A percentile compares a stretch with the other conserved stretches of the same genome.
Evolutionary conservation across 2,888 invertebrate genomes (phyloP).

Genomic region (Macrosoma leucophasiata): DNA sequence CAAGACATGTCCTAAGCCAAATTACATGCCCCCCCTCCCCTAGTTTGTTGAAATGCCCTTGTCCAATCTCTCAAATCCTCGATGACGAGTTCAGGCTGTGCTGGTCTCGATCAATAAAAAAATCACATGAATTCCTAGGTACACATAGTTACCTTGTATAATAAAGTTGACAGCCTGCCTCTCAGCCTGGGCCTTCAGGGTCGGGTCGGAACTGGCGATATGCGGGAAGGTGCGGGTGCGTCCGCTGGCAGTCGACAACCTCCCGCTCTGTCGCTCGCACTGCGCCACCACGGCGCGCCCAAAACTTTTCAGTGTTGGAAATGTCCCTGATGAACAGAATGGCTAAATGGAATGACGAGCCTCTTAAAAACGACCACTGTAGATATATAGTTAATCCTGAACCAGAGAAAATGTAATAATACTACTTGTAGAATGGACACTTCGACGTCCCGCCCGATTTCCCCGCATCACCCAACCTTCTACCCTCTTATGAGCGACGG

Average conservation of each 20-base stretch:
- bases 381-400: too few relatives aligned
- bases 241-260: conserved; percentile 46
- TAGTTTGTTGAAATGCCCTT: too few relatives aligned
- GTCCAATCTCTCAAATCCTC: background rate
- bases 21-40: too few relatives aligned
- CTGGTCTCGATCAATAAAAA: background rate
- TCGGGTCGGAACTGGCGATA: conserved; percentile 34
- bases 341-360: too few relatives aligned
- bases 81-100: background rate
- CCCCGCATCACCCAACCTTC: too few relatives aligned
- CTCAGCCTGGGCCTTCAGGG: conserved; percentile 44
- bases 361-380: too few relatives aligned
- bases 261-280: conserved; percentile 37
- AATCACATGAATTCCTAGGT: background rate
- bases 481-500: too few relatives aligned
- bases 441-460: too few relatives aligned
- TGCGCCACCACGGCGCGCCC: conserved; percentile 37
- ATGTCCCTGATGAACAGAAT: conserved; percentile 40
- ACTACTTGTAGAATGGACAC: background rate
- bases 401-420: too few relatives aligned
- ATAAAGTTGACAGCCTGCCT: conserved; percentile 68
- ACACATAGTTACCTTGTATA: conserved; percentile 59
- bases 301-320: conserved; percentile 57
- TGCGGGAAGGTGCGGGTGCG: conserved; percentile 39
- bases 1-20: too few relatives aligned